Conservation (phyloP, 2,113 vertebrate species). For the Psophia crepitans region DNA sequence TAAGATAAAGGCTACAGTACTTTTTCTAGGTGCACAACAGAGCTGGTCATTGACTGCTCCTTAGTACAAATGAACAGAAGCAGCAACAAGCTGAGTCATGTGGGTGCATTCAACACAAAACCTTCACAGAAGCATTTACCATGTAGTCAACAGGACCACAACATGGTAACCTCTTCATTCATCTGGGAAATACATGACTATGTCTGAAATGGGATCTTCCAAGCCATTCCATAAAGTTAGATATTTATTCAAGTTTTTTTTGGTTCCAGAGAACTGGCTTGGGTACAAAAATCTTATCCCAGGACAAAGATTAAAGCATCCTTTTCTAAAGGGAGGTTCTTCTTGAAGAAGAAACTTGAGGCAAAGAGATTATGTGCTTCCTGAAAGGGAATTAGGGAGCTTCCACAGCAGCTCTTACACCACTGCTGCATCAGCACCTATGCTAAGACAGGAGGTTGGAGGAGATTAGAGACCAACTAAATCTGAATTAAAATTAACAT, state of each 20-base stretch:
- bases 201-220: background rate
- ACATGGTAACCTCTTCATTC: background rate
- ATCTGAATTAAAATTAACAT: slow-evolving; percentile 13
- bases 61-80: background rate
- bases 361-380: background rate
- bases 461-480: background rate
- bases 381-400: background rate
- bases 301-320: background rate
- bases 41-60: background rate
- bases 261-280: background rate
- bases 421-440: background rate
- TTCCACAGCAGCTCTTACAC: background rate
- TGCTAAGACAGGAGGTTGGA: background rate
- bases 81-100: background rate
- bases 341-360: background rate
- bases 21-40: background rate
- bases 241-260: background rate
- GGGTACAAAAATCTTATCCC: background rate
- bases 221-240: background rate
- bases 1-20: background rate
- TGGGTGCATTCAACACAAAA: background rate
- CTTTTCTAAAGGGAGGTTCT: background rate
- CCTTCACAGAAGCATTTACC: background rate
- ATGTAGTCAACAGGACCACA: background rate
- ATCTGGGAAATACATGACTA: background rate